phyloP scores from a whole-genome alignment of 2,888 invertebrate genomes.

The Nasonia oneida region DNA sequence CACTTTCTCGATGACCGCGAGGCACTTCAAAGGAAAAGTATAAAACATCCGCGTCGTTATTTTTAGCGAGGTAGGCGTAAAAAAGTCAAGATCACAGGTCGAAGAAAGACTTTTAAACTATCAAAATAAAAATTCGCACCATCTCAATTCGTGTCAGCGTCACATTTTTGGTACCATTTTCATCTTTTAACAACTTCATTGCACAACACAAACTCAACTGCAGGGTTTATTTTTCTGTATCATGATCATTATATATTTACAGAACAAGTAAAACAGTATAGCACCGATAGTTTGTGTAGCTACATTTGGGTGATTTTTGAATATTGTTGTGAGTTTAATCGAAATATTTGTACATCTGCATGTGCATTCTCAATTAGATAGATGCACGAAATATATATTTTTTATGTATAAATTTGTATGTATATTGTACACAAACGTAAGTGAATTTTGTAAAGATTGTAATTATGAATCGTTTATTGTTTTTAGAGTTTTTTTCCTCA shows the following conservation, averaged over 20 bases:
- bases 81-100: slow-evolving; percentile 11
- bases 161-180: slow-evolving; percentile 36
- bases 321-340: slow-evolving; percentile 25
- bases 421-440: neutral
- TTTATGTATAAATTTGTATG: slow-evolving; percentile 3
- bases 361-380: slow-evolving; percentile 53
- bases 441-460: slow-evolving; percentile 8
- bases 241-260: slow-evolving; percentile 50
- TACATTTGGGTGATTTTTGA: slow-evolving; percentile 26
- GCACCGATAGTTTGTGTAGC: slow-evolving; percentile 44
- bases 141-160: slow-evolving; percentile 36
- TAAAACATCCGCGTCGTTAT: slow-evolving; percentile 33
- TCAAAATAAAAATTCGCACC: slow-evolving; percentile 40
- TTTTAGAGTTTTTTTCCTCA: neutral
- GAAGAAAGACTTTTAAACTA: slow-evolving; percentile 21
- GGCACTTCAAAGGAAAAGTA: slow-evolving; percentile 7
- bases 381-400: slow-evolving; percentile 32
- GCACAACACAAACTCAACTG: slow-evolving; percentile 25
- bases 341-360: slow-evolving; percentile 39
- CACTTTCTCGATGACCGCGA: neutral
- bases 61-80: slow-evolving; percentile 41
- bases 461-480: neutral
- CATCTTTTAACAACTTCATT: slow-evolving; percentile 22
- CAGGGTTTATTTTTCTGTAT: slow-evolving; percentile 8
- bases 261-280: slow-evolving; percentile 47